Conservation (phyloP, 2,113 vertebrate genomes). For the Dipodomys stephensi region DNA sequence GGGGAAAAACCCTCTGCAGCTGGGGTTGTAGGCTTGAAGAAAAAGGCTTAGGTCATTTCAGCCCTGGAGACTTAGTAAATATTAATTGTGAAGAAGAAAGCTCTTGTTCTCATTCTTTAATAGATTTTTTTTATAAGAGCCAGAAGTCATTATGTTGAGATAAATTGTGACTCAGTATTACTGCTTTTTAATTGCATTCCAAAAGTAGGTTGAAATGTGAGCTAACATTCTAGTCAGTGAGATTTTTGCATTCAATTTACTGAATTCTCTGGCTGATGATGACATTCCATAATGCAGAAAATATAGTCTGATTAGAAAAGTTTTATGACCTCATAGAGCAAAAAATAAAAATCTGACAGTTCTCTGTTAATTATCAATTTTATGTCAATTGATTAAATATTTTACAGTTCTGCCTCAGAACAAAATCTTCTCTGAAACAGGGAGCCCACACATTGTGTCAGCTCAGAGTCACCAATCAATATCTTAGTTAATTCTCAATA, state of each 20-base stretch:
- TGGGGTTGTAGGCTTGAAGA: conserved; percentile 93
- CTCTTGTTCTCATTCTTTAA: conserved; percentile 85
- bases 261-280: conserved; percentile 64
- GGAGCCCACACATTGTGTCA: not conserved
- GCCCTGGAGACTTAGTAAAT: conserved; percentile 95
- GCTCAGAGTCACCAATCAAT: not conserved
- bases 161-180: conserved; percentile 83
- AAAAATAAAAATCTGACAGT: not conserved
- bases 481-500: not conserved
- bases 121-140: conserved; percentile 78
- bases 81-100: conserved; percentile 96
- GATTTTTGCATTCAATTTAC: conserved; percentile 64
- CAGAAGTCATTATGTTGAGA: conserved; percentile 84
- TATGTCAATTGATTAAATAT: not conserved
- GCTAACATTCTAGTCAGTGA: conserved; percentile 77
- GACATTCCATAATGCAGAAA: conserved; percentile 47
- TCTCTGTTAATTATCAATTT: not conserved
- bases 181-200: conserved; percentile 82
- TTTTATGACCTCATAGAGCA: not conserved
- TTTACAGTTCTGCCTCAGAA: not conserved
- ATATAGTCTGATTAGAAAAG: not conserved
- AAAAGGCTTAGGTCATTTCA: conserved; percentile 96
- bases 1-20: conserved; percentile 92
- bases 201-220: conserved; percentile 77
- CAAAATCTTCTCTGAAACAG: not conserved